Percentiles rank a stretch among this genome's conserved stretches.
Conservation (phyloP, 1,140 invertebrate species). For the Rhagoletis pomonella region DNA sequence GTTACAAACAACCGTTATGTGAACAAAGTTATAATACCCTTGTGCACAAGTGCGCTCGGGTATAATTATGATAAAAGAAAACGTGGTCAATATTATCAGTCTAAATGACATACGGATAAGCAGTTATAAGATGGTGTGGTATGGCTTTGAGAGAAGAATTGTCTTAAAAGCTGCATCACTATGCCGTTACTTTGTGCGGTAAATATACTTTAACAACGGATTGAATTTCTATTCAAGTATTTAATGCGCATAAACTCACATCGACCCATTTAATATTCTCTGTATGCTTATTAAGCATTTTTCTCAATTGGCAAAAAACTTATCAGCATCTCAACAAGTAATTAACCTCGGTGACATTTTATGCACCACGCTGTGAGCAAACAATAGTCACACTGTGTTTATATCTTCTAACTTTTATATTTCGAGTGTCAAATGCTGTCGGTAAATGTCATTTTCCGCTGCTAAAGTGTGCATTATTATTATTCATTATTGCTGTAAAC, state of each 20-base stretch:
- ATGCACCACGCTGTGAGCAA: neutral
- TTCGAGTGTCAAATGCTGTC: neutral
- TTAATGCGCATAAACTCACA: no score
- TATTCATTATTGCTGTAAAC: constrained; percentile 19
- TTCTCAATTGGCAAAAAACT: neutral
- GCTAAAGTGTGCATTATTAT: neutral
- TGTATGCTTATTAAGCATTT: neutral
- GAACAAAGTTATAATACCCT: no score
- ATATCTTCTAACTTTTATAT: neutral
- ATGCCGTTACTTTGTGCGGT: neutral
- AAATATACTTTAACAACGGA: no score
- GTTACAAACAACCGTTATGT: no score
- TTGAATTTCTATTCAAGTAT: no score
- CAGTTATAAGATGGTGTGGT: no score
- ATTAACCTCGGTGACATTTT: constrained; percentile 17
- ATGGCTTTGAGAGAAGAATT: no score
- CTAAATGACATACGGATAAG: no score
- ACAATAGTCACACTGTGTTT: neutral
- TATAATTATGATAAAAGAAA: no score
- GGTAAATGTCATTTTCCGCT: neutral
- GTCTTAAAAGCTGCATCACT: no score
- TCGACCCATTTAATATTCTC: neutral
- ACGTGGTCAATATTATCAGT: no score
- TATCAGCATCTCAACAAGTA: neutral
- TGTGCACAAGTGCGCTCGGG: no score